Evolutionary conservation across 2,113 vertebrate genomes (phyloP), one percentile per base, ranked within the genome.

Genomic region (Ptychochromis oligacanthus): DNA sequence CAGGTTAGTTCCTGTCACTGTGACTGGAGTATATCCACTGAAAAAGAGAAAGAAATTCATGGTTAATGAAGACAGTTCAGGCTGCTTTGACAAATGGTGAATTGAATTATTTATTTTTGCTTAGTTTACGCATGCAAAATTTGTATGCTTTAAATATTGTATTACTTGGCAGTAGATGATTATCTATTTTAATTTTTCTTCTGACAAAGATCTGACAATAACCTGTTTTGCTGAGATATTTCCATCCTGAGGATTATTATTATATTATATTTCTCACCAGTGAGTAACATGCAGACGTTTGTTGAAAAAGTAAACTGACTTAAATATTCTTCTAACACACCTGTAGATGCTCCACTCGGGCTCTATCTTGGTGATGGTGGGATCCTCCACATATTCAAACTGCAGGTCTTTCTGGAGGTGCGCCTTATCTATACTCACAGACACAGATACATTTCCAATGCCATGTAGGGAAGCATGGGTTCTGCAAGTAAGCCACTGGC

Each of bases 291-390:
- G 56, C 12, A 43, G 70, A 24, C n/a, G n/a, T 81, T 38, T 36
- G 24, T 34, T 20, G 40, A 43, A 43, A 70, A 0, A 12, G 43
- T 70, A 70, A 67, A 61, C 60, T 7, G 18, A 38, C 4, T 28
- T 6, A 74, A 55, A 78, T 43, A 7, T 26, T 10, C 9, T 3
- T 58, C 49, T 43, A 2, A 31, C 38, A 10, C 88, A 99, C 98
- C 98, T 99, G 94, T 97, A 95, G 46, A 99, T 99, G 95, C 98
- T 99, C 98, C 98, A 99, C 83, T 99, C 98, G 0, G 98, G 98
- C 89, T 99, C 98, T 0, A 99, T 96, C 90, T 96, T 97, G 81
- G 96, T 93, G 75, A 99, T 97, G 57, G 97, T 97, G 52, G 98
- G 98, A 79, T 99, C 98, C 57, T 99, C 97, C 77, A 98, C 96